phyloP scores from a whole-genome alignment of 2,113 vertebrate species.

The Emydocephalus ijimae region DNA sequence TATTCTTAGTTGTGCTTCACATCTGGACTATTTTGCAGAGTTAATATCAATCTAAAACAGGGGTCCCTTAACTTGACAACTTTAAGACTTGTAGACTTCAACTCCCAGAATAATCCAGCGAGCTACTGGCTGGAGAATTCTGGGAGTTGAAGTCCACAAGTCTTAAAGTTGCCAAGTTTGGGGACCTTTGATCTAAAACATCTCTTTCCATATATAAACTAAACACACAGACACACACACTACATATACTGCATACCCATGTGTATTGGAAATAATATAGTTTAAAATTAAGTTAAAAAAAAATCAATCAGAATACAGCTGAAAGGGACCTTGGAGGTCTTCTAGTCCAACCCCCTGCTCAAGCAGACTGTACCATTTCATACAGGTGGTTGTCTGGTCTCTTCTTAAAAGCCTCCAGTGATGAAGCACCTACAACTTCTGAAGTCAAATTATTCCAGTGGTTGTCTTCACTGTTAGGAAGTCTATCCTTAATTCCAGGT shows the following conservation, averaged over 20 bases:
- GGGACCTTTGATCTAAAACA: too few species aligned
- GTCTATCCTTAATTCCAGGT: background rate
- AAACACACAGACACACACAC: background rate
- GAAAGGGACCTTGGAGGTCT: background rate
- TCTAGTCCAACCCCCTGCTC: background rate
- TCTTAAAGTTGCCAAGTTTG: too few species aligned
- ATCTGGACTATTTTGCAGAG: background rate
- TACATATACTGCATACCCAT: background rate
- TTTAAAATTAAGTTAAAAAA: background rate
- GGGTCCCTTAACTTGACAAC: too few species aligned
- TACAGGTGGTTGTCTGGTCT: background rate
- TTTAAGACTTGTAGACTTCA: too few species aligned
- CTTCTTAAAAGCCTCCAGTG: background rate
- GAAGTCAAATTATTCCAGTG: too few species aligned
- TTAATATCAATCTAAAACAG: background rate
- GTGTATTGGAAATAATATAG: background rate
- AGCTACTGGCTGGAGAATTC: too few species aligned
- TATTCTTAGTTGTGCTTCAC: background rate
- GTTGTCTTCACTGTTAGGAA: background rate
- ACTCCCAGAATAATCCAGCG: too few species aligned
- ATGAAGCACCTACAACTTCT: too few species aligned
- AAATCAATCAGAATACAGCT: background rate
- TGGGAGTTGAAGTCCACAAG: too few species aligned
- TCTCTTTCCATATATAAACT: background rate
- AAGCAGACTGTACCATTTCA: background rate